phyloP scores from a whole-genome alignment of 2,888 invertebrate genomes.

The Drosophila limbata region DNA sequence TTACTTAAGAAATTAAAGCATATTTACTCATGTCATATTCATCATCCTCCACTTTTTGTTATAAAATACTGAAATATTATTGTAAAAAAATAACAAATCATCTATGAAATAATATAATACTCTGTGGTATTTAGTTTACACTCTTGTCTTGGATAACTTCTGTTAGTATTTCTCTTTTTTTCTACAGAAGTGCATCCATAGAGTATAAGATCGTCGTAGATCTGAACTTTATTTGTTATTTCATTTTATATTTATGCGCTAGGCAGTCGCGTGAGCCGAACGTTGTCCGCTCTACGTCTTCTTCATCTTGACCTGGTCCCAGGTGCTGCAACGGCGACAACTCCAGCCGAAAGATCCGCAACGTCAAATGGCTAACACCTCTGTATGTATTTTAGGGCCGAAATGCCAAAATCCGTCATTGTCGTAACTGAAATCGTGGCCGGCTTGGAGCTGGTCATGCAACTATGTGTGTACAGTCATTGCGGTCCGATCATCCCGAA shows the following conservation, averaged over 20 bases:
- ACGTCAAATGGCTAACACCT: conserved; percentile 68
- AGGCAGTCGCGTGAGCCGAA: conserved; percentile 50
- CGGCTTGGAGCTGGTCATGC: conserved; percentile 69
- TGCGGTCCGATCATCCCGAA: conserved; percentile 72
- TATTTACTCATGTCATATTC: neutral
- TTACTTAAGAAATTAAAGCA: neutral
- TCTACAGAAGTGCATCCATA: neutral
- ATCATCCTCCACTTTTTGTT: neutral
- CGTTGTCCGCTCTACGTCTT: conserved; percentile 41
- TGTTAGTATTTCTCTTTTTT: neutral
- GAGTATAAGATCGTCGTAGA: conserved; percentile 2
- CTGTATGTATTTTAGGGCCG: conserved; percentile 68
- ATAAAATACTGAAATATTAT: neutral
- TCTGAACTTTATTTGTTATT: neutral
- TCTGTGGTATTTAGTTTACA: neutral
- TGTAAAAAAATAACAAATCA: neutral
- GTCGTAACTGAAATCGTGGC: conserved; percentile 63
- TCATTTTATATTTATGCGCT: conserved; percentile 36
- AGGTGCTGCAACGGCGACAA: conserved; percentile 49
- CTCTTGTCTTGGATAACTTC: neutral
- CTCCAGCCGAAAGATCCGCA: conserved; percentile 56
- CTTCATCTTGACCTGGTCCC: conserved; percentile 59
- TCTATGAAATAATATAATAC: neutral
- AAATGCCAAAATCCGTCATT: conserved; percentile 75
- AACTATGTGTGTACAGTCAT: conserved; percentile 46